Base-by-base conservation (phyloP, 1,140 invertebrate genomes). In the Copidosoma floridanum region DNA sequence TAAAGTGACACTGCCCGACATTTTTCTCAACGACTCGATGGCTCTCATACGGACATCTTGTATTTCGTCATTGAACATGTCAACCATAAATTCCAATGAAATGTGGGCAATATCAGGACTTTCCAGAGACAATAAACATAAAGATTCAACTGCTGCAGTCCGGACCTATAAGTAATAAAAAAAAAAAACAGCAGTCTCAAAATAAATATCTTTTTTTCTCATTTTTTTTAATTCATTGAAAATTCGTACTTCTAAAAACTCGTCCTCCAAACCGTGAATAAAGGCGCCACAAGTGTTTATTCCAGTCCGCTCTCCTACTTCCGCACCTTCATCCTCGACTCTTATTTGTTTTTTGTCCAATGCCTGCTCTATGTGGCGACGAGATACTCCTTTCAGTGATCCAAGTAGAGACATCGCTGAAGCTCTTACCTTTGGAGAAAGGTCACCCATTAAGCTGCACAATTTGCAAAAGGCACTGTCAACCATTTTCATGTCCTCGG, bases 61-160 rank as follows among this genome's bases (percentile, higher is more conserved):
- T 64, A 99, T 99, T 83, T 99, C 97, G 81, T 99, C 97, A 76
- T 99, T 99, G 74, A 99, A 99, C 97, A 99, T 99, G 74, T 99
- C 97, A 0, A 99, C 97, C 37, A 99, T 83, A 72, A 98, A 98
- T 76, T 99, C 97, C 3, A 97, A 79, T 1, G 92, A 90, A 35
- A 92, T 85, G 27, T 86, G 85, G 0, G 96, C 94, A 81, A 99
- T 98, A 27, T 85, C 82, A 0, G 88, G 84, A 68, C 94, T 93
- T 61, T 90, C 86, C 52, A 93, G 78, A 0, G 97, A 94, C 50
- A 99, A 78, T 63, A 88, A 85, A 76, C 96, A 98, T 20, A 99
- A 83, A 0, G 97, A 96, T 72, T 97, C 93, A 0, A 99, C 89
- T 0, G 95, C 88, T 14, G 96, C 94, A 56, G 91, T 96, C 57